Base-by-base conservation (phyloP, 1,140 invertebrate species). In the Bombus polaris region DNA sequence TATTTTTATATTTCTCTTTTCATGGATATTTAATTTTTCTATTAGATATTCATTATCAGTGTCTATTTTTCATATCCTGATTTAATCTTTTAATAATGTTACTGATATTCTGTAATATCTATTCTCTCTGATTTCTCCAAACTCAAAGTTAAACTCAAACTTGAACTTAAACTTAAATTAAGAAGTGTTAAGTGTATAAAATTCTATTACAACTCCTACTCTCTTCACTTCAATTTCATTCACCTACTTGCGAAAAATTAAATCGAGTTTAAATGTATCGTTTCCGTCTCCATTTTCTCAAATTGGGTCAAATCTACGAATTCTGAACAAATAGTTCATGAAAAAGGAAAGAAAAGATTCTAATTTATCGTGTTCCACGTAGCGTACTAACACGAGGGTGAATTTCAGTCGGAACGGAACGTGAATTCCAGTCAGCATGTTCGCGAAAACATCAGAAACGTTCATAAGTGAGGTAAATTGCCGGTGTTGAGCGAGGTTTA, bases 401-500 rank as follows among this genome's bases (percentile, higher is more conserved):
- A 73, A 74, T 65, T 82, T 74, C n/a, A n/a, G n/a, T n/a, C n/a
- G n/a, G n/a, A n/a, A n/a, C n/a, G n/a, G n/a, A 44, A 82, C 47
- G 57, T 37, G 37, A 35, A 83, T 68, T 57, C 6, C 44, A 75
- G 81, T 68, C 59, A 35, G 25, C 42, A 28, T 75, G 44, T 76
- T 68, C 15, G 59, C 28, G 73, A 57, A 68, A 83, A 39, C 62
- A 68, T 76, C 28, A 76, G 65, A 59, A 83, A 73, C 37, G n/a
- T 22, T 68, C 66, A 81, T 66, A 75, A 81, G 70, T 66, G 84
- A 28, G 32, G 5, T 6, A 76, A 86, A 76, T 86, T 82, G 71
- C 22, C 72, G 47, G 59, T 59, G 73, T 82, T 47, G 8, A 65
- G 28, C 37, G 39, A 28, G 53, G 62, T 83, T 86, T 86, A 86